phyloP scores from a whole-genome alignment of 2,797 vertebrate species.

The Anomalospiza imberbis region DNA sequence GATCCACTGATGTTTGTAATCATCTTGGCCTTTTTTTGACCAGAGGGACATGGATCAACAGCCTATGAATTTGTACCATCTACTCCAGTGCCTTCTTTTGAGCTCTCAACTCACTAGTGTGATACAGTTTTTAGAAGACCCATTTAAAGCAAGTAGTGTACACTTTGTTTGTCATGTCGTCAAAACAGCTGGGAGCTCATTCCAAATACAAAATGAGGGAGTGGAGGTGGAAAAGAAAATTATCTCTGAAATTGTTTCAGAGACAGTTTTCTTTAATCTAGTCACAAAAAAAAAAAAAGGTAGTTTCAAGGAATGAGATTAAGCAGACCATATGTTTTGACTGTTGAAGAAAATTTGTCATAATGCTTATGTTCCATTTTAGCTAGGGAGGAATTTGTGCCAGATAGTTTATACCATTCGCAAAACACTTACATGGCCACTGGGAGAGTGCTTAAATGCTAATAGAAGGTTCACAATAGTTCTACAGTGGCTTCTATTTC shows the following conservation, averaged over 20 bases:
- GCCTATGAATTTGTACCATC: not conserved
- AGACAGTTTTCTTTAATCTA: not conserved
- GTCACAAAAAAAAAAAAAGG: not conserved
- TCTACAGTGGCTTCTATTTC: not conserved
- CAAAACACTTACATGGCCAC: not conserved
- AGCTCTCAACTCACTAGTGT: not conserved
- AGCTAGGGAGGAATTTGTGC: not conserved
- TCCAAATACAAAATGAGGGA: not conserved
- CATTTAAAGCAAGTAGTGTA: not conserved
- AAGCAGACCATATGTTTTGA: not conserved
- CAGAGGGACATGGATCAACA: not conserved
- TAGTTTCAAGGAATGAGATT: not conserved
- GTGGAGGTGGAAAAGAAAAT: not conserved
- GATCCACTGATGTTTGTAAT: not conserved
- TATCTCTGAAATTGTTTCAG: not conserved
- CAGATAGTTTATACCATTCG: not conserved
- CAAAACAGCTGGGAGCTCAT: not conserved
- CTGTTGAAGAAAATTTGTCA: not conserved
- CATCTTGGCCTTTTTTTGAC: not conserved
- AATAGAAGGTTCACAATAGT: not conserved
- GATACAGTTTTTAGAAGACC: not conserved
- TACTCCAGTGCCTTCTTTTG: not conserved
- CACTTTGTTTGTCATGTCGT: not conserved
- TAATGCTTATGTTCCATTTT: not conserved
- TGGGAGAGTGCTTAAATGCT: not conserved